Conservation (phyloP, 2,888 invertebrate species). For the Watsonalla binaria region DNA sequence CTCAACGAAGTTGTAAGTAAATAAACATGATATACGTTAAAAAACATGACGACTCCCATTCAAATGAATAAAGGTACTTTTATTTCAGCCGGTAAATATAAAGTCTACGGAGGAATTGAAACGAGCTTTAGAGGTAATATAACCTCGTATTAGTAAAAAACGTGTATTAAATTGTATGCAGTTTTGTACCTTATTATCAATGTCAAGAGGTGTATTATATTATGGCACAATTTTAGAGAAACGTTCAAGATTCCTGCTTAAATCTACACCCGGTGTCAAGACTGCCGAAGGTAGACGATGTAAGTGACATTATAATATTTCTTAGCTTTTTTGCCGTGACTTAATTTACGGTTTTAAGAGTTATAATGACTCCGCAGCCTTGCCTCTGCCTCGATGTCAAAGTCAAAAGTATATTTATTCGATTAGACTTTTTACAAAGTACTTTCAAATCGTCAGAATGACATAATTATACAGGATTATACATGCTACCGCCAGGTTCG, state of each 20-base stretch:
- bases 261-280: not conserved
- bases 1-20: conserved; percentile 24
- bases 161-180: too few relatives aligned
- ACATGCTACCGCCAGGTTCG: too few relatives aligned
- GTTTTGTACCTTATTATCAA: not conserved
- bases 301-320: conserved; percentile 10
- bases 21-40: not conserved
- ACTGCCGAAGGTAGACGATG: conserved; percentile 12
- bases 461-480: too few relatives aligned
- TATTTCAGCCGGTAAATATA: conserved; percentile 27
- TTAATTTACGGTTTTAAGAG: too few relatives aligned
- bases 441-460: too few relatives aligned
- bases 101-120: conserved; percentile 22
- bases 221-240: not conserved
- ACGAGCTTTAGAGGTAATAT: conserved; percentile 20
- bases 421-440: too few relatives aligned
- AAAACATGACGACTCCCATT: too few relatives aligned
- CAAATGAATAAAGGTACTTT: not conserved
- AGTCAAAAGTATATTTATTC: too few relatives aligned
- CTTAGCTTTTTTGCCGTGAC: not conserved
- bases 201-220: not conserved
- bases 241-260: not conserved
- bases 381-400: too few relatives aligned
- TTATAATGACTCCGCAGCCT: too few relatives aligned
- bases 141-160: too few relatives aligned